These are phyloP conservation scores for Zonitis immaculata DNA, from an alignment of 2,888 invertebrate species.

Conservation along the genomic window DNA sequence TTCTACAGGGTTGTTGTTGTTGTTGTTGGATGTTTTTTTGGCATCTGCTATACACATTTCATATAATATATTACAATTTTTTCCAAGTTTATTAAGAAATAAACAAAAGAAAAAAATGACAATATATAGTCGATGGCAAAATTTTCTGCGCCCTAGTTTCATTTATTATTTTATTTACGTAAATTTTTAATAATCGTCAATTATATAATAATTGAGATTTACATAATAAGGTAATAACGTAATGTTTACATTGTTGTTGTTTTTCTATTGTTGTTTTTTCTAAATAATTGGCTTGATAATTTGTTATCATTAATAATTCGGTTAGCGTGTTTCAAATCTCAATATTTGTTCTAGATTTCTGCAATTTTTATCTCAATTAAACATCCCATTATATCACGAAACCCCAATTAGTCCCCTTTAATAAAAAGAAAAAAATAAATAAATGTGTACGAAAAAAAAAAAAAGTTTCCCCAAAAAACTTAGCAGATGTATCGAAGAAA, in stretches of 20 bases:
- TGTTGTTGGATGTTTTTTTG: no score
- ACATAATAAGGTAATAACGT: background rate
- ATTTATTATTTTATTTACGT: background rate
- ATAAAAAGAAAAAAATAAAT: no score
- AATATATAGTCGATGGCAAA: background rate
- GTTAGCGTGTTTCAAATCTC: background rate
- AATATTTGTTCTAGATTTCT: conserved; percentile 1
- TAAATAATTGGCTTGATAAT: background rate
- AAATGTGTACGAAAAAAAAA: no score
- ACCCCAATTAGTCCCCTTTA: background rate
- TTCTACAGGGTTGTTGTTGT: no score
- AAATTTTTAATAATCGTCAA: background rate
- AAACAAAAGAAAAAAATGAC: background rate
- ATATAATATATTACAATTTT: no score
- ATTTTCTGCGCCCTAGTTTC: background rate
- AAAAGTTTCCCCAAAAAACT: no score
- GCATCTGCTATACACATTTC: no score
- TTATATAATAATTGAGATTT: background rate
- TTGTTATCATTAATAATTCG: background rate
- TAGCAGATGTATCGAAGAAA: no score
- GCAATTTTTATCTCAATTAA: background rate
- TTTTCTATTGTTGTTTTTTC: background rate
- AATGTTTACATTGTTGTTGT: background rate
- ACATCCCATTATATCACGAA: background rate
- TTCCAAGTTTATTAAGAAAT: background rate